Evolutionary conservation across 2,797 vertebrate genomes (phyloP).

Genomic region (Pterois miles): DNA sequence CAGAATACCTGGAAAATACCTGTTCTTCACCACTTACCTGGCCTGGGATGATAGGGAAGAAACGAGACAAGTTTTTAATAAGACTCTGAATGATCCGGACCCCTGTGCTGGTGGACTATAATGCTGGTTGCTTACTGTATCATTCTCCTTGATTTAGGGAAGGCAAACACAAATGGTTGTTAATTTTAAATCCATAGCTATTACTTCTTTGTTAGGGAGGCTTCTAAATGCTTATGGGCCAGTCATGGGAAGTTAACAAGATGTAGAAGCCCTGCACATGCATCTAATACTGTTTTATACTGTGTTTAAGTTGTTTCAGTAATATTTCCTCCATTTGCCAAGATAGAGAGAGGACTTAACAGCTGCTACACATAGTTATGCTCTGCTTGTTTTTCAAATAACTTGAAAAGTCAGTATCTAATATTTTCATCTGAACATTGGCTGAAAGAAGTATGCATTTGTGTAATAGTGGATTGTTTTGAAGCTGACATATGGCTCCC

Average conservation of each 20-base stretch:
- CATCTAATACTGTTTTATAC: too few relatives aligned
- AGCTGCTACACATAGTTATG: neutral
- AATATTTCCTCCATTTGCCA: neutral
- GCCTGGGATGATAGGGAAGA: neutral
- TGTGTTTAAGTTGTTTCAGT: too few relatives aligned
- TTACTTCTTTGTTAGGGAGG: neutral
- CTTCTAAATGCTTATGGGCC: neutral
- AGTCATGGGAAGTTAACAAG: neutral
- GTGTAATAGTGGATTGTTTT: neutral
- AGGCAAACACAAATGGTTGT: neutral
- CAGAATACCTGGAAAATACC: slow-evolving; percentile 18
- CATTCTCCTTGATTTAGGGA: neutral
- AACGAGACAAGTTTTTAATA: too few relatives aligned
- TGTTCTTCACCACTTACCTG: neutral
- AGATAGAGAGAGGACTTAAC: neutral
- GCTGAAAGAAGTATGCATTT: neutral
- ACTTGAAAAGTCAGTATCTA: neutral
- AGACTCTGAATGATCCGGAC: neutral
- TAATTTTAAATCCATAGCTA: neutral
- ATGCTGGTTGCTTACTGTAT: neutral
- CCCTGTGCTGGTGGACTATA: neutral
- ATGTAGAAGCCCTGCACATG: neutral
- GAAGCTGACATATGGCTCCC: neutral
- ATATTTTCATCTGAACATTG: neutral
- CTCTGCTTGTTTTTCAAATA: neutral